A percentile compares a stretch with the other conserved stretches of the same genome.
Evolutionary conservation across 1,140 invertebrate species (phyloP).

Genomic region (Scaptomyza hsui): DNA sequence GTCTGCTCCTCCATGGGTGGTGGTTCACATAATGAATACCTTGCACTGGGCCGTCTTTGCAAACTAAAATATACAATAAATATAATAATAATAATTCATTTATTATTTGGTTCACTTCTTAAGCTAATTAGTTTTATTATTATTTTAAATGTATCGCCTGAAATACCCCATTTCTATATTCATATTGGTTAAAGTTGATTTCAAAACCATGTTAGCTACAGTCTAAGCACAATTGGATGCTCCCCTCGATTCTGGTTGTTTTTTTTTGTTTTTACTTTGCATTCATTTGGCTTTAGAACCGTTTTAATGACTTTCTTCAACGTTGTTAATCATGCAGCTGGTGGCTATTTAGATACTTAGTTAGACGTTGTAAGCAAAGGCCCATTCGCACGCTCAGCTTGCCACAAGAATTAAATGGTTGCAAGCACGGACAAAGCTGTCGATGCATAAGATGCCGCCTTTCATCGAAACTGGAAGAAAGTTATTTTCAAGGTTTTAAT

Average conservation of each 20-base stretch:
- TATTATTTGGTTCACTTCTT: no score
- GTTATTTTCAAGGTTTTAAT: no score
- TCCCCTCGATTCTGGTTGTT: not conserved
- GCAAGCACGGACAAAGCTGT: conserved; percentile 5
- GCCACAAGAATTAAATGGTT: conserved; percentile 14
- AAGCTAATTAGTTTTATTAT: no score
- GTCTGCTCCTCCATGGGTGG: conserved; percentile 14
- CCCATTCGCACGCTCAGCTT: conserved; percentile 30
- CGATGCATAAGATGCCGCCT: not conserved
- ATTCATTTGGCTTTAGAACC: conserved; percentile 3
- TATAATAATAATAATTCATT: no score
- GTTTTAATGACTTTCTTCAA: conserved; percentile 24
- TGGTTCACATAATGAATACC: conserved; percentile 44
- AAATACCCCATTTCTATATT: no score
- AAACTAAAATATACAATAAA: conserved; percentile 23
- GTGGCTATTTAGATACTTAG: not conserved
- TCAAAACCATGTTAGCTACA: no score
- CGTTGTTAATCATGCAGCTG: conserved; percentile 6
- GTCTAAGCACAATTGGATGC: not conserved
- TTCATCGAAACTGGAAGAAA: no score
- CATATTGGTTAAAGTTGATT: no score
- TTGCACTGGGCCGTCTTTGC: not conserved
- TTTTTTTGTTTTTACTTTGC: not conserved
- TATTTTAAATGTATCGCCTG: no score
- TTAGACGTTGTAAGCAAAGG: not conserved